phyloP scores from a whole-genome alignment of 2,797 vertebrate species.

The Scolopax bukidnonensis region DNA sequence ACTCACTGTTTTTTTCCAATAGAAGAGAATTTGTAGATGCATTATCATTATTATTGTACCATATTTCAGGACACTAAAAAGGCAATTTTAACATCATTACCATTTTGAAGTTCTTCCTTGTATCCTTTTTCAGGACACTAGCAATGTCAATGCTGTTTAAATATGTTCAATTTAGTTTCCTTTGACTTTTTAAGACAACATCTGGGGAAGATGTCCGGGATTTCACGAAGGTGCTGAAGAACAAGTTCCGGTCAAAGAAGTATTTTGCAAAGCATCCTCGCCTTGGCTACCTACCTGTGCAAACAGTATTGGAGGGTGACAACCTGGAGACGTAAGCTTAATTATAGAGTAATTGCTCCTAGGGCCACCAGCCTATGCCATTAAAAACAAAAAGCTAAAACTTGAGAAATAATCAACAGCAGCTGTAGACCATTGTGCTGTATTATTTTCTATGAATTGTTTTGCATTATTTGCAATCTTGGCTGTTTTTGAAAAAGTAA shows the following conservation, averaged over 20 bases:
- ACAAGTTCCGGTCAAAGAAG: conserved; percentile 98
- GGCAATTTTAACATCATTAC: background rate
- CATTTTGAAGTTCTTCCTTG: background rate
- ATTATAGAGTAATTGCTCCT: background rate
- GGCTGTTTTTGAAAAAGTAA: background rate
- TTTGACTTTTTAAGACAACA: conserved; percentile 85
- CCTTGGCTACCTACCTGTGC: conserved; percentile 94
- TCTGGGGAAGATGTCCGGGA: conserved; percentile 97
- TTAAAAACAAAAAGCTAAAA: background rate
- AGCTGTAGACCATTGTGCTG: background rate
- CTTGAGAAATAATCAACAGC: background rate
- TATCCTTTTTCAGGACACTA: background rate
- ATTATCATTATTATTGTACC: background rate
- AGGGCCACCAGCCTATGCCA: background rate
- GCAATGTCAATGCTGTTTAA: background rate
- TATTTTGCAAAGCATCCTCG: conserved; percentile 97
- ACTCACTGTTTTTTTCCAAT: background rate
- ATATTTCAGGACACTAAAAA: background rate
- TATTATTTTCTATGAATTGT: background rate
- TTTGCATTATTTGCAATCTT: background rate
- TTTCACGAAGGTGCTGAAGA: conserved; percentile 98
- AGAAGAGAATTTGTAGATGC: background rate
- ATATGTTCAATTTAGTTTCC: background rate
- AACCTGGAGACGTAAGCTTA: conserved; percentile 95
- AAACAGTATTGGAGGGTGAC: conserved; percentile 96